Conservation (phyloP, 1,140 invertebrate species). For the Bombus fervidus region DNA sequence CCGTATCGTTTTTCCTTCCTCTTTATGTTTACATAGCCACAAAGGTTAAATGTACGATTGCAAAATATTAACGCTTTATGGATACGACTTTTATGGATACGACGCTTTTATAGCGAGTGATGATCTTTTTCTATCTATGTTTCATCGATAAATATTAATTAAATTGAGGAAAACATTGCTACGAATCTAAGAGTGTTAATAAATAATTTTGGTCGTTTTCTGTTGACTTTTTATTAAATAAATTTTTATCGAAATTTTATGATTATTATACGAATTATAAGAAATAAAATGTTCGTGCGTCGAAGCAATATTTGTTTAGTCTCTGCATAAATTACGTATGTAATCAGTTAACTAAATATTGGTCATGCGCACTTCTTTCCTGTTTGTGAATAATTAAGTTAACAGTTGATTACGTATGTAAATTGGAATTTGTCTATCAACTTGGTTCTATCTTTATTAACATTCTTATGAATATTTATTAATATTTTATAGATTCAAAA, state of each 20-base stretch:
- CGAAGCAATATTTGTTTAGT: background rate
- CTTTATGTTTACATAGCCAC: background rate
- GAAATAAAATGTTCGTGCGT: background rate
- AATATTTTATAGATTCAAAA: too few relatives aligned
- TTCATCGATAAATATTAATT: too few relatives aligned
- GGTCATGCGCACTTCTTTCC: too few relatives aligned
- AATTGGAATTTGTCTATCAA: too few relatives aligned
- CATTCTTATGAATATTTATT: too few relatives aligned
- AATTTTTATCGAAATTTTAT: background rate
- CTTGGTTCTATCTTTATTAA: too few relatives aligned
- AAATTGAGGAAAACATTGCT: too few relatives aligned
- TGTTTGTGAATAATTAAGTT: too few relatives aligned
- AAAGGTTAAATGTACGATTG: background rate
- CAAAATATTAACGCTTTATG: background rate
- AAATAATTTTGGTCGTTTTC: too few relatives aligned
- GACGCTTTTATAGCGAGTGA: background rate
- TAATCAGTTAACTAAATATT: background rate
- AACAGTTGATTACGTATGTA: too few relatives aligned
- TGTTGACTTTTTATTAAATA: background rate
- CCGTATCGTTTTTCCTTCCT: slow-evolving; percentile 56
- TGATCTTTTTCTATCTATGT: background rate
- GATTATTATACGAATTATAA: background rate
- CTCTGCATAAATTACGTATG: background rate
- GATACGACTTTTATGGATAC: background rate
- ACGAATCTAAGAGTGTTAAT: too few relatives aligned